Percentiles rank a stretch among this genome's conserved stretches.
phyloP scores from a whole-genome alignment of 2,797 vertebrate genomes.

The Percopsis omiscomaycus region DNA sequence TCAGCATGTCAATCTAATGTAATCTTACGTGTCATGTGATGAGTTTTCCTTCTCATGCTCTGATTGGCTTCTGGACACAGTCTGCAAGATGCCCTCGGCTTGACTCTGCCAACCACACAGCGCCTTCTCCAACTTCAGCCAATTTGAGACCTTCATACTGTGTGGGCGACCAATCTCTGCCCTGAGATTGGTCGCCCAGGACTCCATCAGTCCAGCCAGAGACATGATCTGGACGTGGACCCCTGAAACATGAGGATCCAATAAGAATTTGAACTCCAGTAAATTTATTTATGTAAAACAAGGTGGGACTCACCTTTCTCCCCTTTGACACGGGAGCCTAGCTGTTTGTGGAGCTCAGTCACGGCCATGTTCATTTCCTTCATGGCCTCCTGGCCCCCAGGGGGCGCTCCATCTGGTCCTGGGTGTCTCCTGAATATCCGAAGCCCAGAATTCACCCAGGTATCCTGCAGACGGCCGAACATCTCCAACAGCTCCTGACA shows the following conservation, averaged over 20 bases:
- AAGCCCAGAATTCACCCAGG: constrained; percentile 74
- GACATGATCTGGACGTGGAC: constrained; percentile 65
- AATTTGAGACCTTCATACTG: constrained; percentile 54
- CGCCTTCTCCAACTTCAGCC: constrained; percentile 63
- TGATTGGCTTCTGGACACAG: constrained; percentile 45
- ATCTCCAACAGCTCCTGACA: constrained; percentile 71
- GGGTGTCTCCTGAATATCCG: constrained; percentile 76
- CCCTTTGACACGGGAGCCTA: constrained; percentile 70
- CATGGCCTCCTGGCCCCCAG: constrained; percentile 57
- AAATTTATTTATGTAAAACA: neutral
- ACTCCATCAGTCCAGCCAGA: constrained; percentile 70
- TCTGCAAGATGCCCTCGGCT: constrained; percentile 55
- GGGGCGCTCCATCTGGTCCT: constrained; percentile 54
- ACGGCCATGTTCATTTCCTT: constrained; percentile 61
- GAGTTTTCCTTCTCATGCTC: constrained; percentile 48
- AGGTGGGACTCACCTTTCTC: constrained; percentile 76
- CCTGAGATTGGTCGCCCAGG: constrained; percentile 69
- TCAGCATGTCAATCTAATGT: neutral
- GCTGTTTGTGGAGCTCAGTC: constrained; percentile 68
- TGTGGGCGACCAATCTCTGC: constrained; percentile 35
- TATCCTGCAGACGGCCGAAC: constrained; percentile 68
- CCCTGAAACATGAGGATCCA: constrained; percentile 58
- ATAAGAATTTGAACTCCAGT: too few relatives aligned
- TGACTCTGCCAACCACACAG: constrained; percentile 68
- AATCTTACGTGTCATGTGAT: constrained; percentile 52